Percentiles rank a stretch among this genome's conserved stretches.
These are phyloP conservation scores for Cygnus olor DNA, from an alignment of 2,797 vertebrate genomes.

Conservation along the genomic window DNA sequence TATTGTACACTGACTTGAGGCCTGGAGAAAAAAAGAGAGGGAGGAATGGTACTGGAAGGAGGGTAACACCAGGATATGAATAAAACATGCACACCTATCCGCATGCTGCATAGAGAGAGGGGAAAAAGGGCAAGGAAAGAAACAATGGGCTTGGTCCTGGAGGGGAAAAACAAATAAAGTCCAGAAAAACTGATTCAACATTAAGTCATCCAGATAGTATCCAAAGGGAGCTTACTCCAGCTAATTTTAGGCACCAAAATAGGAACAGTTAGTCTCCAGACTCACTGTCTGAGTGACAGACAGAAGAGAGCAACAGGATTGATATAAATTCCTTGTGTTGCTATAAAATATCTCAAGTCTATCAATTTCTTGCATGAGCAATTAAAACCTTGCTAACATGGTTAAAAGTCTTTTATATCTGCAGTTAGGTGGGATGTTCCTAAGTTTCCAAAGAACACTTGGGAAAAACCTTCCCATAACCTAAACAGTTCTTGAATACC, in stretches of 20 bases:
- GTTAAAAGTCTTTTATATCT: neutral
- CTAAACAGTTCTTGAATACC: neutral
- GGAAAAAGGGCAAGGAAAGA: neutral
- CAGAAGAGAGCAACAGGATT: neutral
- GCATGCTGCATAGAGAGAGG: neutral
- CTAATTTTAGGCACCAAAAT: constrained; percentile 2
- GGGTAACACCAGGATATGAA: neutral
- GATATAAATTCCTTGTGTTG: neutral
- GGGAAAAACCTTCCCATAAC: neutral
- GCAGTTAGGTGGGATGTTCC: neutral
- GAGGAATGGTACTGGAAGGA: neutral
- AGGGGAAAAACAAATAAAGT: neutral
- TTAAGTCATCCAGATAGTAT: neutral
- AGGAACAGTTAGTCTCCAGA: neutral
- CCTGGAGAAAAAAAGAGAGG: neutral
- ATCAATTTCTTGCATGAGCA: neutral
- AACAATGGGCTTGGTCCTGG: neutral
- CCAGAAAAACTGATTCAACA: neutral
- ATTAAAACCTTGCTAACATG: neutral
- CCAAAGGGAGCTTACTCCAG: neutral
- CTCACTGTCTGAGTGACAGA: neutral
- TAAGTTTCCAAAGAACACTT: neutral
- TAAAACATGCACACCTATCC: neutral
- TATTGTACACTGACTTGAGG: constrained; percentile 34
- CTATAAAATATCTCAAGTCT: neutral